Conservation (phyloP, 2,888 invertebrate species). For the Nomada ruficornis region DNA sequence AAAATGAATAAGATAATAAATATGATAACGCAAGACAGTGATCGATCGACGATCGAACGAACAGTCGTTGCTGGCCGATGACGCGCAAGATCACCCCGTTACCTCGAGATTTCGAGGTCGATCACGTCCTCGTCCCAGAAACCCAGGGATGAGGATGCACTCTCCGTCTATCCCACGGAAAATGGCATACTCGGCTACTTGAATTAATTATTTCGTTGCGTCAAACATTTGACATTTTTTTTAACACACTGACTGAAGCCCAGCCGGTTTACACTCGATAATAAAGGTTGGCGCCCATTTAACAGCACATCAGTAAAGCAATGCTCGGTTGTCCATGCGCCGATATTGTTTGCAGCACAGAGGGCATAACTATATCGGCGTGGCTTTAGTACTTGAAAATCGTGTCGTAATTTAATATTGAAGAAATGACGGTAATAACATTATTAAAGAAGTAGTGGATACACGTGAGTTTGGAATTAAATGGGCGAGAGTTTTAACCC, state of each 20-base stretch:
- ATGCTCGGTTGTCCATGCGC: too few relatives aligned
- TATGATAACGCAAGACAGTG: neutral
- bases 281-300: too few relatives aligned
- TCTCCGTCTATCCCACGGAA: constrained; percentile 59
- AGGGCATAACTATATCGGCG: too few relatives aligned
- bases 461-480: too few relatives aligned
- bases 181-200: constrained; percentile 64
- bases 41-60: constrained; percentile 44
- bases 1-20: neutral
- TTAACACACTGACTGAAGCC: constrained; percentile 14
- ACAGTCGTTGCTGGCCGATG: constrained; percentile 35
- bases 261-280: neutral
- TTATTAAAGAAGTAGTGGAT: too few relatives aligned
- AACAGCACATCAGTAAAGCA: too few relatives aligned
- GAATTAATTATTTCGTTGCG: constrained; percentile 66
- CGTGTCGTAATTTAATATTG: too few relatives aligned
- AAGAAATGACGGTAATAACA: too few relatives aligned
- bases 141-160: constrained; percentile 60
- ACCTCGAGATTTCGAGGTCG: constrained; percentile 63
- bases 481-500: too few relatives aligned
- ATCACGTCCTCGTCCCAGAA: constrained; percentile 65
- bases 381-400: too few relatives aligned
- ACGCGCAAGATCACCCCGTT: constrained; percentile 59
- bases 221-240: constrained; percentile 60
- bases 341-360: too few relatives aligned